Base-by-base conservation (phyloP, 2,113 vertebrate genomes). In the Propithecus coquereli region DNA sequence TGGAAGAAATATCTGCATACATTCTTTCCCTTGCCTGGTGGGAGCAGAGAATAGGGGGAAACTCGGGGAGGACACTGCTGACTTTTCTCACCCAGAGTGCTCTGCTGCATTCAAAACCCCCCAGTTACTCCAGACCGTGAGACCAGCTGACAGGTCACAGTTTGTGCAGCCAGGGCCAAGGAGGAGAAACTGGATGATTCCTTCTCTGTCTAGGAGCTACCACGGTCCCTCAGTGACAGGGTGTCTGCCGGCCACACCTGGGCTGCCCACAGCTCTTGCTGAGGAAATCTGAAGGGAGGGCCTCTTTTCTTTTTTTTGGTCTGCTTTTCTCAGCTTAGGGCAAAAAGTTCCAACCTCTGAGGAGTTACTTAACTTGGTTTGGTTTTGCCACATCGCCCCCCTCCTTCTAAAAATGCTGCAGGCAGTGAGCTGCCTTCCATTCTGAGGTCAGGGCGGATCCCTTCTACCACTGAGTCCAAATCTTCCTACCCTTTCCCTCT, bases 321-420 rank as follows among this genome's bases (percentile, higher is more conserved):
- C 17, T 34, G 57, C 25, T 79, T 90, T 91, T 88, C 74, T 82
- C 37, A 65, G 34, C 37, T 92, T n/a, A 65, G 61, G 54, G 43
- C 37, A 84, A 81, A 84, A 77, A 82, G 68, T 81, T 73, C 59
- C 63, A 74, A 23, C 87, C 71, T 88, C 45, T 12, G 66, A 91
- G 77, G 65, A 87, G 43, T 83, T 70, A 59, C 45, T 79, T 59
- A 54, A 34, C 63, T 70, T 76, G 40, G 50, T 68, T 54, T 54
- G 52, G 52, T 18, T 90, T 54, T 12, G 50, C 76, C 63, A 54
- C 6, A 43, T 50, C 12, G 5, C 43, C 52, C 80, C 65, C 47
- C 65, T 84, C 30, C 85, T 83, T 87, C 90, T 81, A 95, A 94
- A 97, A 96, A n/a, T 93, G 90, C 45, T 27, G 45, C 82, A 85